A percentile compares a stretch with the other conserved stretches of the same genome.
Evolutionary conservation across 2,113 vertebrate genomes (phyloP).

Genomic region (Hydropotes inermis): DNA sequence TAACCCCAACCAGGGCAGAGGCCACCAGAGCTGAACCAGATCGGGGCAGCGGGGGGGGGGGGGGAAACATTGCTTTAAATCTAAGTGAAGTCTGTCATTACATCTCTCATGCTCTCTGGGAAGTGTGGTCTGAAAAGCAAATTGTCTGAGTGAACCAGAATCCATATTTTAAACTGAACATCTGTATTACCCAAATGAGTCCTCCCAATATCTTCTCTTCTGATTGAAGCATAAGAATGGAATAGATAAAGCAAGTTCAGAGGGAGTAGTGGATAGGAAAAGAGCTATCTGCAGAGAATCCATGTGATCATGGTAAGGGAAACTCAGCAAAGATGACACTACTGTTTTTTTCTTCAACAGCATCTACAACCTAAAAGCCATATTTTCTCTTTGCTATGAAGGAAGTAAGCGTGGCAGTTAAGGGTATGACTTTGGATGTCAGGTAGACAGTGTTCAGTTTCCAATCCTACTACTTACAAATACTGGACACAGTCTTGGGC

Average conservation of each 20-base stretch:
- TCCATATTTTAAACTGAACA: neutral
- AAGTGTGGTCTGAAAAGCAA: neutral
- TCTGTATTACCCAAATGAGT: neutral
- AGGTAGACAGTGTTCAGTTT: neutral
- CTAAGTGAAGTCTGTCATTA: neutral
- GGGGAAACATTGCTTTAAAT: neutral
- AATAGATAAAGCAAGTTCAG: neutral
- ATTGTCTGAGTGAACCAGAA: neutral
- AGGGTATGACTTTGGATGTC: neutral
- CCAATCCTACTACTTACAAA: neutral
- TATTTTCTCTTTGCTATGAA: neutral
- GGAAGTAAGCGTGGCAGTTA: neutral
- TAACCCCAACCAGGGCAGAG: neutral
- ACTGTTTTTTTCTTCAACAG: neutral
- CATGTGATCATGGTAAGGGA: neutral
- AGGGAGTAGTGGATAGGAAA: neutral
- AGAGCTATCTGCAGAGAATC: neutral
- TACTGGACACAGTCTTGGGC: neutral
- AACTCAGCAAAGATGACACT: neutral
- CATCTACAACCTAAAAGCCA: neutral
- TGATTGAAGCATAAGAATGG: neutral
- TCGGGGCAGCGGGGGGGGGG: neutral
- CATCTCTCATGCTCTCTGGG: neutral
- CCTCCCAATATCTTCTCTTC: neutral
- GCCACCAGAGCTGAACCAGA: neutral